phyloP scores from a whole-genome alignment of 2,113 vertebrate species.

The Caretta caretta region DNA sequence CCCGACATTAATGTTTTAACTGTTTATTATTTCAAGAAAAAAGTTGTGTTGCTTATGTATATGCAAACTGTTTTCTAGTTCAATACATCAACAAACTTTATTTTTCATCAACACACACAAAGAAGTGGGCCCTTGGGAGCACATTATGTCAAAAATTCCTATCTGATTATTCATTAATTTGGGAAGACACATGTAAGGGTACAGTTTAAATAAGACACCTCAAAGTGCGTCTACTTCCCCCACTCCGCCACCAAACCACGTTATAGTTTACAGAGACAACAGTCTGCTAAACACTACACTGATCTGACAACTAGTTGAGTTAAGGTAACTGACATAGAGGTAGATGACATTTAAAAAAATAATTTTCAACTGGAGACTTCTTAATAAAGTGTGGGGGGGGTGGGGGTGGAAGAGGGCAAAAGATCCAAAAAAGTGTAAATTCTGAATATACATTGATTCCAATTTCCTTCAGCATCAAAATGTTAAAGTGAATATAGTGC shows the following conservation, averaged over 20 bases:
- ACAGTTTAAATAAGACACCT: neutral
- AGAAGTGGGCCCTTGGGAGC: constrained; percentile 30
- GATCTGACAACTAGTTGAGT: neutral
- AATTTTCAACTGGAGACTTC: neutral
- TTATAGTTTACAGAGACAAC: neutral
- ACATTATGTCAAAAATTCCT: constrained; percentile 62
- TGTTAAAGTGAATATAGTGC: neutral
- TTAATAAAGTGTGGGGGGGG: no score
- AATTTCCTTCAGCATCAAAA: neutral
- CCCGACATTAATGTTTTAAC: neutral
- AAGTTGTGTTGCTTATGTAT: neutral
- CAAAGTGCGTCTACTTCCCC: neutral
- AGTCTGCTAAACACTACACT: neutral
- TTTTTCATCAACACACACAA: constrained; percentile 22
- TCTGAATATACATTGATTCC: neutral
- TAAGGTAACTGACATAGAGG: neutral
- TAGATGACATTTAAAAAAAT: neutral
- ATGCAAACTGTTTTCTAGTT: fast-evolving
- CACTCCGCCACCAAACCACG: neutral
- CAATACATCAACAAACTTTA: constrained; percentile 10
- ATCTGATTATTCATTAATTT: constrained; percentile 72
- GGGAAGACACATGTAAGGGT: constrained; percentile 1
- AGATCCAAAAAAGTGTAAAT: neutral
- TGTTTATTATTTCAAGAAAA: neutral
- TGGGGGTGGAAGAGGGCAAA: no score